phyloP scores from a whole-genome alignment of 2,113 vertebrate species.

The Microcebus tavaratra region DNA sequence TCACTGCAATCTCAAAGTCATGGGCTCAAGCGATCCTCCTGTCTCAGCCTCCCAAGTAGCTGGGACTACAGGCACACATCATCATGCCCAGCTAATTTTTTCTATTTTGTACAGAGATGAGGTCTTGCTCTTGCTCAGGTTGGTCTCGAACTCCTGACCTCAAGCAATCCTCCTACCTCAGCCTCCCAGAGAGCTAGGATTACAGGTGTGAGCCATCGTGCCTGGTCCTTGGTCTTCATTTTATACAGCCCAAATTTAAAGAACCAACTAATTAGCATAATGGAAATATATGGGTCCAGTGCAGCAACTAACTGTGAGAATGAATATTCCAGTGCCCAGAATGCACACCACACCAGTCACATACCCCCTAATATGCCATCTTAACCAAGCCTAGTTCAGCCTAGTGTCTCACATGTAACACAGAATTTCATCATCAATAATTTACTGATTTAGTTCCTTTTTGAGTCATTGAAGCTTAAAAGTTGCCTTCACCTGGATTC shows the following conservation, averaged over 20 bases:
- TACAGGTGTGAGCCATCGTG: no score
- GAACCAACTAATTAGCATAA: neutral
- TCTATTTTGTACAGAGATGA: no score
- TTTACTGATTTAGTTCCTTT: neutral
- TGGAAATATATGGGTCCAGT: neutral
- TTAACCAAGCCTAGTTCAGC: neutral
- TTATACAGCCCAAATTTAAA: neutral
- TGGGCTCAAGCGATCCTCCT: no score
- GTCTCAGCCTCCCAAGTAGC: no score
- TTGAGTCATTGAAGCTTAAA: neutral
- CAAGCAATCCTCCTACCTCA: no score
- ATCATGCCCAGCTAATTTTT: no score
- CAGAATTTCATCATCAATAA: neutral
- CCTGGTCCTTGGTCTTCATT: neutral
- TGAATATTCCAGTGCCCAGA: neutral
- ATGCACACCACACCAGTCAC: neutral
- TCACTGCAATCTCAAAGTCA: no score
- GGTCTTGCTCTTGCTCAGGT: no score
- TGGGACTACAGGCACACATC: no score
- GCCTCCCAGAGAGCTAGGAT: no score
- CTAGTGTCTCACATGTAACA: neutral
- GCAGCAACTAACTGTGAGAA: neutral
- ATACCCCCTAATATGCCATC: neutral
- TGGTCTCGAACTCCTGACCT: no score
- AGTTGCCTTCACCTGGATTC: neutral